These are phyloP conservation scores for Nemapogon koenigi DNA, from an alignment of 2,888 invertebrate species.

Conservation along the genomic window DNA sequence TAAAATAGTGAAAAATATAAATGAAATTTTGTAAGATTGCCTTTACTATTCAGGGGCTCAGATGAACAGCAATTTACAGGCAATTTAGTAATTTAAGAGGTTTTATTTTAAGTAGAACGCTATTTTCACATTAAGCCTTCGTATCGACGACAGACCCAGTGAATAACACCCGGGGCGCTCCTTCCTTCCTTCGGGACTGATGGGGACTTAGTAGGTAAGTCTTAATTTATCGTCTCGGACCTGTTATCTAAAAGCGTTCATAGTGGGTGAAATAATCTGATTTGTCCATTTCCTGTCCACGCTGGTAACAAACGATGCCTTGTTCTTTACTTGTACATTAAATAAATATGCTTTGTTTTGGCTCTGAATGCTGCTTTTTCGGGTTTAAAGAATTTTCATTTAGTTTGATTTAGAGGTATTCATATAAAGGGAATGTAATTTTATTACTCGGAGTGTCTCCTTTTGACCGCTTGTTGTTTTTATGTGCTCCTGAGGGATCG, in stretches of 20 bases:
- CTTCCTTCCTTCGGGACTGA: slow-evolving; percentile 25
- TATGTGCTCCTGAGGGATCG: too few relatives aligned
- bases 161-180: slow-evolving; percentile 47
- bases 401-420: too few relatives aligned
- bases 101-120: slow-evolving; percentile 8
- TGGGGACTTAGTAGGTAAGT: slow-evolving; percentile 61
- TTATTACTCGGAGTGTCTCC: too few relatives aligned
- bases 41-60: too few relatives aligned
- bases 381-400: too few relatives aligned
- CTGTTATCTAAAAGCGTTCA: slow-evolving; percentile 51
- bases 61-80: slow-evolving; percentile 1
- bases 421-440: too few relatives aligned
- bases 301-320: slow-evolving; percentile 13
- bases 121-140: slow-evolving; percentile 8
- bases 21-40: too few relatives aligned
- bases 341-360: too few relatives aligned
- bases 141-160: slow-evolving; percentile 19
- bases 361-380: too few relatives aligned
- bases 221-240: slow-evolving; percentile 53
- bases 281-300: slow-evolving; percentile 48
- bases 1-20: too few relatives aligned
- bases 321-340: too few relatives aligned
- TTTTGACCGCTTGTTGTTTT: too few relatives aligned
- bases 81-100: slow-evolving; percentile 7
- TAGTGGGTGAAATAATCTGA: slow-evolving; percentile 63